Evolutionary conservation across 92 coral and sea anemone genomes (phyloP).

Genomic region (Umimayanthus chanpuru): DNA sequence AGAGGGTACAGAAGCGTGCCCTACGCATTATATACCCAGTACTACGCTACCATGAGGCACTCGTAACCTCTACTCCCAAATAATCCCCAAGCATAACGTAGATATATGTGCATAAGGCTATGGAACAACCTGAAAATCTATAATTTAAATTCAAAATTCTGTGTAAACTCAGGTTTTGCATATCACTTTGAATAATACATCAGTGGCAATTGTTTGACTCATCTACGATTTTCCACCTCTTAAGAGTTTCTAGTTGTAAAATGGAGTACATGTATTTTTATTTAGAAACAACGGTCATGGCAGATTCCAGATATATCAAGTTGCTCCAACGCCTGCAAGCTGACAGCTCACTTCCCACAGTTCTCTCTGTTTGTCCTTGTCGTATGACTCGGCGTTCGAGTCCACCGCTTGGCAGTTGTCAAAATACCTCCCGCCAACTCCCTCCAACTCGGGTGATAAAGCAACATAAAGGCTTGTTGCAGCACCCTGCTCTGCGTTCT

Average conservation of each 20-base stretch:
- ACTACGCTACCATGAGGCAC: no score
- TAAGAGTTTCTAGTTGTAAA: neutral
- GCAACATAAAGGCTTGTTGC: slow-evolving; percentile 82
- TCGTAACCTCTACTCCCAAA: no score
- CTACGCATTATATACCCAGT: no score
- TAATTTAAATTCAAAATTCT: no score
- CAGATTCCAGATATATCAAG: neutral
- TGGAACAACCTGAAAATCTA: no score
- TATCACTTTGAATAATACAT: no score
- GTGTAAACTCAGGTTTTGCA: no score
- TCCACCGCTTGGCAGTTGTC: slow-evolving; percentile 77
- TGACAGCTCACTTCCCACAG: slow-evolving; percentile 92
- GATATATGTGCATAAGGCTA: no score
- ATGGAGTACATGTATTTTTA: no score
- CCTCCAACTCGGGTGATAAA: slow-evolving; percentile 84
- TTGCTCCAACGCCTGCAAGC: slow-evolving; percentile 57
- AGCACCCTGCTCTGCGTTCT: slow-evolving; percentile 95
- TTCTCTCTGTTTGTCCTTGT: slow-evolving; percentile 71
- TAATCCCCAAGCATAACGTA: no score
- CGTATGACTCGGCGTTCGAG: slow-evolving; percentile 79
- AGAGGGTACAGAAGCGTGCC: no score
- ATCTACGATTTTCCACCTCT: neutral
- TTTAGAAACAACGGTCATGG: neutral
- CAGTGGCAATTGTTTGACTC: no score
- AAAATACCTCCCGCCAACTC: slow-evolving; percentile 82